Base-by-base conservation (phyloP, 2,888 invertebrate species). In the Pomacea canaliculata region DNA sequence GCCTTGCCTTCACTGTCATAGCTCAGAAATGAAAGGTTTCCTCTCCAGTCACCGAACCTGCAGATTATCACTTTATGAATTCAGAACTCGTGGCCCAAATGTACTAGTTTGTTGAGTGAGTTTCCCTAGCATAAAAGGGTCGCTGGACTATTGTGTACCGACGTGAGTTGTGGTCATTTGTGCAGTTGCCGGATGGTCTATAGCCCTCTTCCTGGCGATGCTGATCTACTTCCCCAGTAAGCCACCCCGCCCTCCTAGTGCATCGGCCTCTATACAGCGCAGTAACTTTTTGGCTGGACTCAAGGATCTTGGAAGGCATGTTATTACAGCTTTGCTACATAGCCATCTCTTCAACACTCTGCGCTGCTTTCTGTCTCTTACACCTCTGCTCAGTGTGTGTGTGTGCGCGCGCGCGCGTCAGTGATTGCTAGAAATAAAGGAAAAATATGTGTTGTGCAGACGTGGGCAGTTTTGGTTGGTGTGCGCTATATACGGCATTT, bases 171-270 rank as follows among this genome's bases (percentile, higher is more conserved):
- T 56, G 10, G 51, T 56, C 51, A 8, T 56, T 8, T 66, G 23
- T 27, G n/a, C 79, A 80, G 80, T 59, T 23, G 77, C 73, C 37
- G 80, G 79, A 5, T 79, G 73, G 76, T 72, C 79, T 3, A 63
- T 68, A 23, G 48, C 71, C 3, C 10, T 80, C 16, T 79, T 85
- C 51, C 12, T 86, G 7, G 46, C 82, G 7, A 78, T 85, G 7
- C 46, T 88, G n/a, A 56, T 83, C 19, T 86, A 87, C 77, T 88
- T 88, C 73, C 88, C 88, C 13, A 73, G 81, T 27, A 83, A 78
- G 66, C 88, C 88, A 19, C 86, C 84, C 2, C 71, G 63, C 12
- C 86, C 88, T 18, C 88, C 88, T 10, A 85, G 86, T 74, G 70
- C 78, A 9, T 84, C 86, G 19, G 87, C 86, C 0, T 73, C 83